Evolutionary conservation across 2,888 invertebrate species (phyloP), one percentile per base, ranked within the genome.

Genomic region (Diabrotica balteata): DNA sequence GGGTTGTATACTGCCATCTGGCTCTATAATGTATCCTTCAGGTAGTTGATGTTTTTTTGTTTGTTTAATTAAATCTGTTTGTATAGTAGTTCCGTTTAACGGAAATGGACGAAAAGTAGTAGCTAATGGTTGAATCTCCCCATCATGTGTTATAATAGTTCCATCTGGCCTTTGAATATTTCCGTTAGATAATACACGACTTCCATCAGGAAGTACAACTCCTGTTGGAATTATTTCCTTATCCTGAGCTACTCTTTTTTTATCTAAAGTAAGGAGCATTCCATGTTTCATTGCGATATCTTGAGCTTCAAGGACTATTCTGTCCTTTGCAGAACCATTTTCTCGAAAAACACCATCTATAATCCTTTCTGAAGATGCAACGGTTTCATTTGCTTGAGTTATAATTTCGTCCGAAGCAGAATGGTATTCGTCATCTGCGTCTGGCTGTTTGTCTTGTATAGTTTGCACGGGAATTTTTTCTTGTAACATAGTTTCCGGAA

Each of bases 131-230:
- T 52, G 52, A 52, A 7, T 8, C 22, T 9, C 42, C 6, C 42
- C 53, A 53, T 53, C 53, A 7, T 22, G 53, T 10, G 9, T 8
- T 32, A 53, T 10, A 43, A 55, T 7, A n/a, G 22, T 44, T 7
- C 11, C 55, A 55, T 44, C 55, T 45, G 55, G 55, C 43, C 44
- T 44, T 44, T 32, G 8, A 32, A 55, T 55, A 11, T 4, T 55
- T 55, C 45, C 55, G 43, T 55, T 44, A 5, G 45, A 8, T 44
- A 7, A 4, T 32, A 53, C 10, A 32, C 7, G 22, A 9, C 53
- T 53, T 53, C 53, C 53, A 10, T n/a, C 22, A 4, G 53, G 42
- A 2, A 8, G 45, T 11, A 55, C 17, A 55, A n/a, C 44, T 4
- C 55, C 45, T 32, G 32, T 32, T 32, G 32, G 32, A 32, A 32